Evolutionary conservation across 2,888 invertebrate species (phyloP).

Genomic region (Tortricodes alternella): DNA sequence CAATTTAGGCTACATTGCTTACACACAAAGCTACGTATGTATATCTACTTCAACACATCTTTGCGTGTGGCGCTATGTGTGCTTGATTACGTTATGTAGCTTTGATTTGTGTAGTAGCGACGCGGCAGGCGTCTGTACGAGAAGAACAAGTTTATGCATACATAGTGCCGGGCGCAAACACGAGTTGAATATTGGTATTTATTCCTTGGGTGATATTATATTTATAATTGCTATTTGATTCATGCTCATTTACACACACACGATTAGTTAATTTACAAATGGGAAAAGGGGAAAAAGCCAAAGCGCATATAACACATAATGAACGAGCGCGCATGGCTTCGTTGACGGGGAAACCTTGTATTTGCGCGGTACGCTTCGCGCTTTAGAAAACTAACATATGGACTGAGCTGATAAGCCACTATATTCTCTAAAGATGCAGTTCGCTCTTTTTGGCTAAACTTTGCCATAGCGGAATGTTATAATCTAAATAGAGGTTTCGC

Average conservation of each 20-base stretch:
- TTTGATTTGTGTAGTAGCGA: too few relatives aligned
- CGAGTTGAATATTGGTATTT: too few relatives aligned
- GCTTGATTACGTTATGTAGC: too few relatives aligned
- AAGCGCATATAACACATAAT: neutral
- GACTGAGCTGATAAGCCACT: neutral
- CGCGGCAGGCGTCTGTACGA: too few relatives aligned
- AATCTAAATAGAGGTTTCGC: neutral
- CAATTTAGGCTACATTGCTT: constrained; percentile 4
- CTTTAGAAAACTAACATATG: constrained; percentile 14
- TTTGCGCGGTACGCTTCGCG: neutral
- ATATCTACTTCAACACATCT: constrained; percentile 11
- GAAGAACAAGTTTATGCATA: too few relatives aligned
- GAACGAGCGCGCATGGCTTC: neutral
- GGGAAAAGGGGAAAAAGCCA: too few relatives aligned
- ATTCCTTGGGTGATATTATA: too few relatives aligned
- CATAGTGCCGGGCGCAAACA: too few relatives aligned
- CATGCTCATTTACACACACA: too few relatives aligned
- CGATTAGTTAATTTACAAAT: too few relatives aligned
- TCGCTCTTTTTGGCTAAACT: constrained; percentile 3
- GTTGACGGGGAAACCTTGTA: constrained; percentile 10
- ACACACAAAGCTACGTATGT: neutral
- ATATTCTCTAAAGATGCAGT: constrained; percentile 10
- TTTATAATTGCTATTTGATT: too few relatives aligned
- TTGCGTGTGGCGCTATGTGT: too few relatives aligned
- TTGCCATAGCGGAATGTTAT: neutral